Conservation (phyloP, 2,113 vertebrate genomes). For the Seriola rivoliana region DNA sequence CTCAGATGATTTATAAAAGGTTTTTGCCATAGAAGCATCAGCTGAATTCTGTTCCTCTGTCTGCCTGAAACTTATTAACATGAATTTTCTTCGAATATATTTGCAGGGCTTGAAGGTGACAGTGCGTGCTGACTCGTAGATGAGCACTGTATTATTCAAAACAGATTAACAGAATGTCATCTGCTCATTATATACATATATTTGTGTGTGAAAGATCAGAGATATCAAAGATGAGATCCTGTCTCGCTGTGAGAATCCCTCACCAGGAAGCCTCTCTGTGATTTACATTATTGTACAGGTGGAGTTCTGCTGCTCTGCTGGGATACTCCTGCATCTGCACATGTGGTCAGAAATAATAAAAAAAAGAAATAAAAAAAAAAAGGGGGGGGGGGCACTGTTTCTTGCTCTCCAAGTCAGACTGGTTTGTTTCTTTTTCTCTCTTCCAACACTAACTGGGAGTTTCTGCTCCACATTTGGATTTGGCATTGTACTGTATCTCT, state of each 20-base stretch:
- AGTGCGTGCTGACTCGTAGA: neutral
- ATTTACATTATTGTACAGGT: slow-evolving; percentile 70
- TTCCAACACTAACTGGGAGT: slow-evolving; percentile 51
- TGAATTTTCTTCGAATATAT: neutral
- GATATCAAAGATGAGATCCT: neutral
- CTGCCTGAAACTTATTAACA: neutral
- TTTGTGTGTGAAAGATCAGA: neutral
- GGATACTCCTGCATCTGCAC: slow-evolving; percentile 52
- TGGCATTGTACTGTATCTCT: slow-evolving; percentile 30
- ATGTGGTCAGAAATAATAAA: slow-evolving; percentile 41
- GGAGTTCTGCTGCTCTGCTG: slow-evolving; percentile 56
- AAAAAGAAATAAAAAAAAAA: no score
- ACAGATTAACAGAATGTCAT: no score
- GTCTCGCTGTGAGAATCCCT: slow-evolving; percentile 50
- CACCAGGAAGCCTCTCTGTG: slow-evolving; percentile 53
- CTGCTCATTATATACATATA: no score
- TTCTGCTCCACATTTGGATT: slow-evolving; percentile 50
- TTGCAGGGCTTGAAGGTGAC: neutral
- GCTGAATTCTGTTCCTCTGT: neutral
- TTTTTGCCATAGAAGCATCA: neutral
- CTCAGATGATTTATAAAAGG: slow-evolving; percentile 21
- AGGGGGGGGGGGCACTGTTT: neutral
- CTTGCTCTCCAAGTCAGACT: slow-evolving; percentile 25
- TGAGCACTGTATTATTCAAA: no score
- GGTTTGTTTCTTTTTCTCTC: slow-evolving; percentile 44